phyloP scores from a whole-genome alignment of 2,797 vertebrate genomes.

The Botia kubotai region DNA sequence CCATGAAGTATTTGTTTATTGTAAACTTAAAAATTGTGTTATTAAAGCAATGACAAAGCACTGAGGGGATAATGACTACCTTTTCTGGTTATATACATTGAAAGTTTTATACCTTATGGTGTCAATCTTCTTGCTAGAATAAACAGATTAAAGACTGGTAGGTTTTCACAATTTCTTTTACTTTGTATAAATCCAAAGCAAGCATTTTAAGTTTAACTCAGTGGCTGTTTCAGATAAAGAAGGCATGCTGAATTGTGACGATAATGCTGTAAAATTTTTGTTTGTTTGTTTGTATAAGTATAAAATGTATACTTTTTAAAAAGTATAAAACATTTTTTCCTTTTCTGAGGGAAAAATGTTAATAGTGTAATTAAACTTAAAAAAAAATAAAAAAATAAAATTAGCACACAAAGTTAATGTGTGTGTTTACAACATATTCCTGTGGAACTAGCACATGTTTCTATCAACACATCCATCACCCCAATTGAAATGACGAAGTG shows the following conservation, averaged over 20 bases:
- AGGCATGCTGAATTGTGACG: conserved; percentile 2
- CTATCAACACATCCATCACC: no score
- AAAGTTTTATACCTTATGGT: conserved; percentile 73
- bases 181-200: conserved; percentile 43
- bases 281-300: neutral
- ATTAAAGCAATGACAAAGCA: conserved; percentile 60
- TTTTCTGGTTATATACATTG: conserved; percentile 72
- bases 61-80: conserved; percentile 77
- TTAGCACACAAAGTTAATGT: no score
- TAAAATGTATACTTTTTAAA: no score
- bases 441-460: no score
- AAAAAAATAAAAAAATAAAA: no score
- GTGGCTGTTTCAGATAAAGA: neutral
- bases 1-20: conserved; percentile 68
- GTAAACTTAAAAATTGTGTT: conserved; percentile 58
- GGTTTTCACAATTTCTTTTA: conserved; percentile 52
- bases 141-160: conserved; percentile 57
- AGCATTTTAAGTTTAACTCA: conserved; percentile 38
- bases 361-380: no score
- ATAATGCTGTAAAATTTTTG: conserved; percentile 7
- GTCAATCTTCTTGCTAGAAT: conserved; percentile 79
- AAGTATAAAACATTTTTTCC: no score
- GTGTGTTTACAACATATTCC: no score
- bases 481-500: neutral
- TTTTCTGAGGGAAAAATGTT: no score